Conservation (phyloP, 2,797 vertebrate species). For the Cheirogaleus major region DNA sequence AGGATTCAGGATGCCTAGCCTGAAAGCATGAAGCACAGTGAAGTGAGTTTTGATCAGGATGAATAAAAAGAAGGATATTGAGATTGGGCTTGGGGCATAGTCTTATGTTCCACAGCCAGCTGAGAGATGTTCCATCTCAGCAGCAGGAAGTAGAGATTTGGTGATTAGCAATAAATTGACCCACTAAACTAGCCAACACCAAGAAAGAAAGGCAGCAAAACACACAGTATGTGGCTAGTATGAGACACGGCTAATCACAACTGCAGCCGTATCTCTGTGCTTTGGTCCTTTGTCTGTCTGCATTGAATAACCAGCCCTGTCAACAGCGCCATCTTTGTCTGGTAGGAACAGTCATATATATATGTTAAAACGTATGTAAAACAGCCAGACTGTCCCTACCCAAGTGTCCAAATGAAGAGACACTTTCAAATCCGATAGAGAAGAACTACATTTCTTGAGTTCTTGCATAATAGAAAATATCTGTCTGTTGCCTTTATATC, state of each 20-base stretch:
- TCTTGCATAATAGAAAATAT: not conserved
- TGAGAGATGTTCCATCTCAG: not conserved
- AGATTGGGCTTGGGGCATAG: not conserved
- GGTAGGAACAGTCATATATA: not conserved
- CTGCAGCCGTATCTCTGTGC: accelerated
- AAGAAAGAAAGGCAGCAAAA: not conserved
- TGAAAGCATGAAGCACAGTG: not conserved
- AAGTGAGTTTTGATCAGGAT: not conserved
- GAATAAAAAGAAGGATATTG: not conserved
- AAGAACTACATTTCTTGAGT: not conserved
- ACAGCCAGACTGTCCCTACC: not conserved
- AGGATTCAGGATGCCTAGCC: not conserved
- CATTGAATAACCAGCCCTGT: not conserved
- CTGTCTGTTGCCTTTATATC: not conserved
- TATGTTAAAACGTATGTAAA: not conserved
- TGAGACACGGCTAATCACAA: not conserved
- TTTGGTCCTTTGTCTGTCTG: not conserved
- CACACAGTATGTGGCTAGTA: accelerated
- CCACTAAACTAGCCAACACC: not conserved
- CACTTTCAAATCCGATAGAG: not conserved
- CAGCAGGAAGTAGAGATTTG: not conserved
- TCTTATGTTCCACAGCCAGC: not conserved
- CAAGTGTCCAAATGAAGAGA: not conserved
- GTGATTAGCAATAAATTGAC: not conserved
- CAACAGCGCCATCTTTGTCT: not conserved